Evolutionary conservation across 1,140 invertebrate species (phyloP).

Genomic region (Lepidotrigona ventralis): DNA sequence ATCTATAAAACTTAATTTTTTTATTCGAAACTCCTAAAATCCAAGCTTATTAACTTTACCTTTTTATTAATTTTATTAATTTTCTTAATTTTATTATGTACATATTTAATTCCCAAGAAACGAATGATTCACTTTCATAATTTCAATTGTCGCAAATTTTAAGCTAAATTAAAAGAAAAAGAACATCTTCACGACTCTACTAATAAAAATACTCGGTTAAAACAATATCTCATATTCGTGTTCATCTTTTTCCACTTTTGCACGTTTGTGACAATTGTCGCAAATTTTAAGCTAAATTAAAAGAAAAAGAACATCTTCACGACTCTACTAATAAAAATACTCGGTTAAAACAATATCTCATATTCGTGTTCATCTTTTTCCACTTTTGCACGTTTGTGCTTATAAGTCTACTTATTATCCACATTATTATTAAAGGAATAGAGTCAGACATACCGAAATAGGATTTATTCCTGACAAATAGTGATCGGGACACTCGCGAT

Average conservation of each 20-base stretch:
- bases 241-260: not conserved
- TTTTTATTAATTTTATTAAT: not conserved
- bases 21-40: too few relatives aligned
- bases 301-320: too few relatives aligned
- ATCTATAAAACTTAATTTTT: not conserved
- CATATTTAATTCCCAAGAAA: not conserved
- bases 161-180: too few relatives aligned
- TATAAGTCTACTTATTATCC: fast-evolving
- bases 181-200: too few relatives aligned
- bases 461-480: not conserved
- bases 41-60: not conserved
- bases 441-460: not conserved
- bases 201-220: too few relatives aligned
- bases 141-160: not conserved
- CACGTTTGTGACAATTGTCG: not conserved
- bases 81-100: not conserved
- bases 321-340: too few relatives aligned
- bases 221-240: not conserved
- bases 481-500: not conserved
- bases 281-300: too few relatives aligned
- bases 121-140: not conserved
- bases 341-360: too few relatives aligned
- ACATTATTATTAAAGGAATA: not conserved
- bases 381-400: not conserved
- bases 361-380: not conserved